Evolutionary conservation across 2,113 vertebrate genomes (phyloP).

Genomic region (Ctenomys sociabilis): DNA sequence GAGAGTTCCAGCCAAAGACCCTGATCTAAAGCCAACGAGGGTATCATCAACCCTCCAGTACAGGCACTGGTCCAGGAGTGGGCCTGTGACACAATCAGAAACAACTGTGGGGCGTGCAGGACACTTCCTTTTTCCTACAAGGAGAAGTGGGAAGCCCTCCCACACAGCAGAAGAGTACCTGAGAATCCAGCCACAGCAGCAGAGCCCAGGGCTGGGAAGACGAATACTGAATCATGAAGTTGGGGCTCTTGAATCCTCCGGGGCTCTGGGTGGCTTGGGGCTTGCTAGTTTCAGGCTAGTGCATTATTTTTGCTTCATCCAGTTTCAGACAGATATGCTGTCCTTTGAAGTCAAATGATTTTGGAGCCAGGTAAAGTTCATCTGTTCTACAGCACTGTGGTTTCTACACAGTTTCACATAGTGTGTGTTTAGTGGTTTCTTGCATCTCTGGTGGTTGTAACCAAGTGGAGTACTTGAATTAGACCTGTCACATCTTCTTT

Average conservation of each 20-base stretch:
- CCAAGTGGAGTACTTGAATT: neutral
- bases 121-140: neutral
- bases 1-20: neutral
- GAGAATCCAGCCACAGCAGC: neutral
- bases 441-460: neutral
- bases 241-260: neutral
- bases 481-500: neutral
- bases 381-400: neutral
- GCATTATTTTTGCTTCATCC: neutral
- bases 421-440: neutral
- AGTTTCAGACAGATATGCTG: neutral
- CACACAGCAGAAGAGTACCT: neutral
- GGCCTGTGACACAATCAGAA: neutral
- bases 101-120: neutral
- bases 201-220: neutral
- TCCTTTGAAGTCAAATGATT: slow-evolving; percentile 5
- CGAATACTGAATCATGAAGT: neutral
- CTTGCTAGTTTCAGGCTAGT: neutral
- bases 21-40: neutral
- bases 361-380: neutral
- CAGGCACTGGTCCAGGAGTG: neutral
- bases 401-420: neutral
- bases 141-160: neutral
- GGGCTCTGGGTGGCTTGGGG: neutral
- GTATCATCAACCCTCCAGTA: neutral